Percentiles rank a stretch among this genome's conserved stretches.
These are phyloP conservation scores for Clostera curtula DNA, from an alignment of 2,888 invertebrate genomes.

Conservation along the genomic window DNA sequence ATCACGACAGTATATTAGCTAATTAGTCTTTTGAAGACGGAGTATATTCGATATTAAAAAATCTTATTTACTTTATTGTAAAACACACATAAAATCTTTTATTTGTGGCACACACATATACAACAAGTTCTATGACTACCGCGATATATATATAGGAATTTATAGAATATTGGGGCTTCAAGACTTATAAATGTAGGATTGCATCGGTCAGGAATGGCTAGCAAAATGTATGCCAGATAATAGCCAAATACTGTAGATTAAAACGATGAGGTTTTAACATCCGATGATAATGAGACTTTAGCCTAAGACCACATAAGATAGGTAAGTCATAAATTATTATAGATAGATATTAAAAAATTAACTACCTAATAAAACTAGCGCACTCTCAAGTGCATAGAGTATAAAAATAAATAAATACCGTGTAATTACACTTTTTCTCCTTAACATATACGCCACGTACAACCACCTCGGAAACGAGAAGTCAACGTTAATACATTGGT, in stretches of 20 bases:
- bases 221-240: slow-evolving; percentile 5
- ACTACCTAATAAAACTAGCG: no score
- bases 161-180: slow-evolving; percentile 2
- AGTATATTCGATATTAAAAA: slow-evolving; percentile 16
- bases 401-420: slow-evolving; percentile 36
- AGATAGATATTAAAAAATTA: no score
- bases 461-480: slow-evolving; percentile 48
- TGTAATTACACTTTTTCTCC: slow-evolving; percentile 34
- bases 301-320: no score
- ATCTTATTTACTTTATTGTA: slow-evolving; percentile 10
- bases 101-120: slow-evolving; percentile 20
- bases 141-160: neutral
- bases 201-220: no score
- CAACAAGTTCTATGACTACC: neutral
- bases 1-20: slow-evolving; percentile 6
- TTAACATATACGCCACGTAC: slow-evolving; percentile 37
- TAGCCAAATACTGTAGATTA: slow-evolving; percentile 9
- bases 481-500: slow-evolving; percentile 7
- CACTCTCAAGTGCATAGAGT: slow-evolving; percentile 6
- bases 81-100: slow-evolving; percentile 10
- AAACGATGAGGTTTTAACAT: no score
- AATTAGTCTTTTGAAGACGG: slow-evolving; percentile 17
- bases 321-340: no score
- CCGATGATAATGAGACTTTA: no score
- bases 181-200: no score